Evolutionary conservation across 2,888 invertebrate genomes (phyloP).

Genomic region (Ormyrus pomaceus): DNA sequence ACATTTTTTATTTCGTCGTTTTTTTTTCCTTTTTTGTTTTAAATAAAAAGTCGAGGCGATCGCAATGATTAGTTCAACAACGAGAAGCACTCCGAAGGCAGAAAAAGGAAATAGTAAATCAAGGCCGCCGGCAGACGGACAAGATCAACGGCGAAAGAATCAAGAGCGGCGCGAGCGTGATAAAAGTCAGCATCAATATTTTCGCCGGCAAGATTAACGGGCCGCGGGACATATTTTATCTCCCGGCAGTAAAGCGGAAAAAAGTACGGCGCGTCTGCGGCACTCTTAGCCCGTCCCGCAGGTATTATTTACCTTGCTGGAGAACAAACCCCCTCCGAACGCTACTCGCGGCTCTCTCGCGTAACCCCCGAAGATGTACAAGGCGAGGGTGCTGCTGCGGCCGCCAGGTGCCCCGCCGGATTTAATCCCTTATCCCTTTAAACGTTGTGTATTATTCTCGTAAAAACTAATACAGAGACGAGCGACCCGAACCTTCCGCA

Average conservation of each 20-base stretch:
- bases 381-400: constrained; percentile 60
- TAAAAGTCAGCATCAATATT: constrained; percentile 43
- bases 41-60: too few relatives aligned
- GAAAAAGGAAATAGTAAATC: too few relatives aligned
- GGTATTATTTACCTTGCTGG: constrained; percentile 47
- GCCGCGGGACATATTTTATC: too few relatives aligned
- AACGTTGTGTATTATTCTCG: constrained; percentile 75
- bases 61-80: too few relatives aligned
- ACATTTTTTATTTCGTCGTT: background rate
- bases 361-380: constrained; percentile 65
- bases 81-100: too few relatives aligned
- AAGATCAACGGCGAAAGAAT: too few relatives aligned
- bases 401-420: constrained; percentile 66
- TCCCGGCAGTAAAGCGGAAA: too few relatives aligned
- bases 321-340: too few relatives aligned
- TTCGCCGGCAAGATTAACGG: constrained; percentile 19
- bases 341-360: too few relatives aligned
- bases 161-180: too few relatives aligned
- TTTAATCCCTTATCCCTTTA: constrained; percentile 75
- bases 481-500: background rate
- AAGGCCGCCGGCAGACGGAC: too few relatives aligned
- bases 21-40: background rate
- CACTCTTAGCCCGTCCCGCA: constrained; percentile 7
- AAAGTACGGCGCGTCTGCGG: too few relatives aligned
- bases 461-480: constrained; percentile 74